A percentile compares a stretch with the other conserved stretches of the same genome.
phyloP scores from a whole-genome alignment of 2,797 vertebrate genomes.

The Caiman crocodilus region DNA sequence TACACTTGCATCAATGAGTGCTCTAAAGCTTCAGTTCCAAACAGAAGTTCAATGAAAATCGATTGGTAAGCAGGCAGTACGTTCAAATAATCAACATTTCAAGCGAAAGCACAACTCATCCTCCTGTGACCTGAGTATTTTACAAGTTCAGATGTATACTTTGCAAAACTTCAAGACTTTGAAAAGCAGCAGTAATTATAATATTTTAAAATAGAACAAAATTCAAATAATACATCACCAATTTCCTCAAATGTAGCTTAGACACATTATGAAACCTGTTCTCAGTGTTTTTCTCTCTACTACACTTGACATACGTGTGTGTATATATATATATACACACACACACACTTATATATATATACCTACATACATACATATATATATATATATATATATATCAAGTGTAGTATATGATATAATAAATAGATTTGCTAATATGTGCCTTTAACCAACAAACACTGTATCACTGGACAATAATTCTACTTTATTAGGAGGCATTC shows the following conservation, averaged over 20 bases:
- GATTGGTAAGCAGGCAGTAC: accelerated
- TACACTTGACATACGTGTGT: too few species aligned
- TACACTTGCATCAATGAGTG: not conserved
- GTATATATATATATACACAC: not conserved
- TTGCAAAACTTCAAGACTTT: not conserved
- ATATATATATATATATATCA: not conserved
- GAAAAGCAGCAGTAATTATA: not conserved
- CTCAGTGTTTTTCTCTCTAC: not conserved
- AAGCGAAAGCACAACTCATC: not conserved
- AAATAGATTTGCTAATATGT: not conserved
- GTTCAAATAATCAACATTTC: not conserved
- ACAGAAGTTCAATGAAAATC: not conserved
- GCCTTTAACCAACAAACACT: not conserved
- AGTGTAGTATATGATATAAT: not conserved
- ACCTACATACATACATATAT: too few species aligned
- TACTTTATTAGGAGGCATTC: too few species aligned
- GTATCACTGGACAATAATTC: not conserved
- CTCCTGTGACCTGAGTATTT: not conserved
- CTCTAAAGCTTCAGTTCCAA: not conserved
- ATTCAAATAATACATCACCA: not conserved
- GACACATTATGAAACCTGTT: not conserved
- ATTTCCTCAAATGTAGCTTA: not conserved
- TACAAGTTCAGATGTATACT: not conserved
- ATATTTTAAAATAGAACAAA: accelerated
- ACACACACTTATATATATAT: too few species aligned